Evolutionary conservation across 2,113 vertebrate genomes (phyloP).

Genomic region (Lepisosteus oculatus): DNA sequence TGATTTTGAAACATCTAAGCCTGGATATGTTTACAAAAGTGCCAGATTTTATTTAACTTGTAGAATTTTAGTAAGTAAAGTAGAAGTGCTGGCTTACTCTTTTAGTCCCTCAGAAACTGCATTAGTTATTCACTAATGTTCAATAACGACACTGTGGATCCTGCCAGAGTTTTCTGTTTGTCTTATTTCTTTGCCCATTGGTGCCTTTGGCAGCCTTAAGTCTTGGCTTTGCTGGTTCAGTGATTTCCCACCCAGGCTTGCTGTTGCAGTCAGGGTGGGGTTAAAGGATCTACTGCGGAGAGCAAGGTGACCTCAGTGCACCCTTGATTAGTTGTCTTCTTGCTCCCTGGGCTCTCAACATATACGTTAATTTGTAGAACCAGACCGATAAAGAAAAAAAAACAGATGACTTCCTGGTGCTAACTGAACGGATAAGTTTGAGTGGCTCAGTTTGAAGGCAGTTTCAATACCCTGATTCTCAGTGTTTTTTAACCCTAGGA

Average conservation of each 20-base stretch:
- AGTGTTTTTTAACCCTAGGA: no score
- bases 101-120: not conserved
- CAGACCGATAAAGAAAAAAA: not conserved
- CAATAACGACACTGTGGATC: no score
- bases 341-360: conserved; percentile 1
- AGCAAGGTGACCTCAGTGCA: conserved; percentile 35
- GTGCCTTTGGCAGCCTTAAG: not conserved
- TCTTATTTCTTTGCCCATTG: no score
- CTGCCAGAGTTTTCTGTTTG: no score
- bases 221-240: not conserved
- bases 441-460: no score
- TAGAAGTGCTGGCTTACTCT: not conserved
- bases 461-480: no score
- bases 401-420: conserved; percentile 32
- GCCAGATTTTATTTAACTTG: no score
- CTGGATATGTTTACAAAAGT: no score
- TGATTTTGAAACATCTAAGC: no score
- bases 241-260: not conserved
- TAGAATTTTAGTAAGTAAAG: not conserved
- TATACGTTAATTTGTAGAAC: not conserved
- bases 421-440: no score
- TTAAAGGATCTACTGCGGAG: not conserved
- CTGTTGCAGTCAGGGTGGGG: not conserved
- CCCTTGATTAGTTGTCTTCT: conserved; percentile 26
- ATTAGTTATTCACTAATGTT: not conserved